Evolutionary conservation across 2,797 vertebrate genomes (phyloP), one percentile per base, ranked within the genome.

Genomic region (Vultur gryphus): DNA sequence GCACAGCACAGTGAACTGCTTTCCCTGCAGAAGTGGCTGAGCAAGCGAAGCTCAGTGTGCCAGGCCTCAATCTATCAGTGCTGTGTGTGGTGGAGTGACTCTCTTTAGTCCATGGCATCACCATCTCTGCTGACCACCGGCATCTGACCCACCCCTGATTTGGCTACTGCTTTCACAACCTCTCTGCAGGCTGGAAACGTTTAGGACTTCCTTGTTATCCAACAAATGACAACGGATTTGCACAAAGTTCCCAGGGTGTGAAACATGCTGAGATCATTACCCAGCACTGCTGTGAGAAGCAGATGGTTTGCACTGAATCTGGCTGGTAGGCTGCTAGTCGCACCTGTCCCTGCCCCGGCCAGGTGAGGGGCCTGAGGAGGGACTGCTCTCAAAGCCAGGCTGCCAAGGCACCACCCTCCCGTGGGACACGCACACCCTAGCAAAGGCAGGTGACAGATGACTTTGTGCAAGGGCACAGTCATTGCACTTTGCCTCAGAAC

Each of bases 361-460:
- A 82, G 80, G 52, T 35, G 31, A 72, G 26, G 31, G 17, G 64
- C 26, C 20, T 23, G 71, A 79, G 43, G 15, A 87, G 21, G 29
- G 39, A 33, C 64, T 46, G n/a, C 5, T 37, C 10, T 17, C 44
- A 31, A 52, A 69, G 35, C 46, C 46, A 28, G 49, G 44, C 44
- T 76, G 65, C 26, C 23, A n/a, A 5, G 5, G 52, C 37, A 52
- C 23, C 0, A 2, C 11, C 11, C 39, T 37, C 25, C 46, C 2
- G 1, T 11, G 41, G 13, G 58, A 69, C 0, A 1, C 1, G 3
- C 16, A 43, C 12, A 23, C 0, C 2, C 18, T 31, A 13, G 31
- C 9, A 26, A 69, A 85, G 26, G 3, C 0, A 7, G 25, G 28
- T 13, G 37, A 59, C 39, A 62, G 25, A 58, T 25, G 10, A 25